Percentiles rank a stretch among this genome's conserved stretches.
Conservation (phyloP, 2,888 invertebrate genomes). For the Zele albiditarsus region DNA sequence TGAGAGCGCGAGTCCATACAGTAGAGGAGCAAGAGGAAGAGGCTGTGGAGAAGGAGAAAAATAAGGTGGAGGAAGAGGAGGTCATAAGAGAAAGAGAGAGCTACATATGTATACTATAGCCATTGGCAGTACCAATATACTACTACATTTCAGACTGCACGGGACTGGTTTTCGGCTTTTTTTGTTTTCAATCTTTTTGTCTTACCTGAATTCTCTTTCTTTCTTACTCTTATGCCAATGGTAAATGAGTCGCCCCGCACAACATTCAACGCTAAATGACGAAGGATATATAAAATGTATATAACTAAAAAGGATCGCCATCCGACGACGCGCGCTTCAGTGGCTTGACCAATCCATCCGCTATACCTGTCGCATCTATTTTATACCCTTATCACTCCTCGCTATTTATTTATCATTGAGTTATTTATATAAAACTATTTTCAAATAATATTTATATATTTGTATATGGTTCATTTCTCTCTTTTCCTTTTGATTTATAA, state of each 20-base stretch:
- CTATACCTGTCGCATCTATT: conserved; percentile 33
- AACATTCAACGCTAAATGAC: conserved; percentile 18
- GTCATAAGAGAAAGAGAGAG: conserved; percentile 35
- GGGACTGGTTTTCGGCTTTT: conserved; percentile 41
- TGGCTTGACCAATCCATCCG: conserved; percentile 40
- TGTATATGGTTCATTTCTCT: background rate
- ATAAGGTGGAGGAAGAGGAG: conserved; percentile 40
- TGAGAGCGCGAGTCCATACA: conserved; percentile 35
- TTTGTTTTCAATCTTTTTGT: conserved; percentile 41
- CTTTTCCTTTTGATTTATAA: no score
- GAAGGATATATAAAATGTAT: background rate
- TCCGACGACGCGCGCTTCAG: conserved; percentile 25
- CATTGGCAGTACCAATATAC: conserved; percentile 19
- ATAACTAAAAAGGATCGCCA: conserved; percentile 22
- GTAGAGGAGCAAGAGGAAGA: conserved; percentile 39
- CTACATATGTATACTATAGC: conserved; percentile 2
- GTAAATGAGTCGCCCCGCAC: background rate
- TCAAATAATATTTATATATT: background rate
- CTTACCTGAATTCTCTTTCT: conserved; percentile 37
- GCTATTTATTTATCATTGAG: conserved; percentile 4
- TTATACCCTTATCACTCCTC: conserved; percentile 1
- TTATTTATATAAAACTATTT: background rate
- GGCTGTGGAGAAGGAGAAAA: conserved; percentile 43
- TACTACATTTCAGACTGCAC: conserved; percentile 6
- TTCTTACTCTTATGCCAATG: background rate